Base-by-base conservation (phyloP, 2,797 vertebrate genomes). In the Ctenopoma multispine region DNA sequence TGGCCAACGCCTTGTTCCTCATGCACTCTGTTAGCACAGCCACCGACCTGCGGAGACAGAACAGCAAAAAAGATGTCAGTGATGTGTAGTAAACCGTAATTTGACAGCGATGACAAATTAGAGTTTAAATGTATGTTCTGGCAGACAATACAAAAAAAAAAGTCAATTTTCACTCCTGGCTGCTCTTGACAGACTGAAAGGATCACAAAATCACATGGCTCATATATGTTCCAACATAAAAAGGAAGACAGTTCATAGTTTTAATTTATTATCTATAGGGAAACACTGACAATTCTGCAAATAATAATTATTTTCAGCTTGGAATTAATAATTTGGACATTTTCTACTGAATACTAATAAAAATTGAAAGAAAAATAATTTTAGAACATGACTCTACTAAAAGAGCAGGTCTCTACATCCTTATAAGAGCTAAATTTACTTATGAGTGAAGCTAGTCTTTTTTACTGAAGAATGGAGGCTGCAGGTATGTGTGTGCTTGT, bases 21-120 rank as follows among this genome's bases (percentile, higher is more conserved):
- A 99, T 97, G 88, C 97, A 99, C 76, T 99, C 98, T 0, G 97
- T 98, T 21, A 99, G 92, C 79, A 97, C 95, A 1, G 97, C 97
- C 87, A 99, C 96, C 0, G 97, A 99, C 89, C 98, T 99, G 94
- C 59, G 85, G 70, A 88, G 88, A 62, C 71, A 75, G 44, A 81
- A 60, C 59, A 15, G 48, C 0, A 3, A 66, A 69, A 41, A 29
- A 82, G 69, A 82, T 23, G 49, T 83, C 61, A 73, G 57, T 8
- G 65, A 63, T 34, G 49, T 7, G 67, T 20, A 44, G 64, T 21
- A 34, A 68, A 74, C 12, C 10, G 1, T 69, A 44, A 57, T 77
- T 70, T 50, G 57, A 82, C 63, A 51, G 27, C 9, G 7, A 83
- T 72, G 73, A 68, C 50, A 38, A 51, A 48, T 27, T 23, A 57